phyloP scores from a whole-genome alignment of 2,113 vertebrate species.

The Mus spicilegus region DNA sequence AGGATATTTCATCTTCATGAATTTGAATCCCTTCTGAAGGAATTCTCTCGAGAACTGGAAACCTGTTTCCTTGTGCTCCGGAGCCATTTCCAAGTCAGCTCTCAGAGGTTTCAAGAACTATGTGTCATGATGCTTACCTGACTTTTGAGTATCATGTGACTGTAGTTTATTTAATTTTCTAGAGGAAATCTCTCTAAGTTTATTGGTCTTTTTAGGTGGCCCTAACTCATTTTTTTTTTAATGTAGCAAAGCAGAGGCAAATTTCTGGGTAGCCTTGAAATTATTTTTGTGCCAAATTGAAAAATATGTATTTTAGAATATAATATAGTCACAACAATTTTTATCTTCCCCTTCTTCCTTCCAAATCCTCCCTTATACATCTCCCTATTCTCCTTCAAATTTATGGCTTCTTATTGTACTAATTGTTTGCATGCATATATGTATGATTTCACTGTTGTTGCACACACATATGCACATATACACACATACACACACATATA shows the following conservation, averaged over 20 bases:
- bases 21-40: neutral
- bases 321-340: neutral
- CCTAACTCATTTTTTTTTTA: neutral
- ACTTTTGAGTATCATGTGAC: slow-evolving; percentile 45
- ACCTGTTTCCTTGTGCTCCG: neutral
- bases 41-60: neutral
- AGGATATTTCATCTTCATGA: neutral
- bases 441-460: too few species aligned
- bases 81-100: slow-evolving; percentile 19
- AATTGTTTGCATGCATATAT: neutral
- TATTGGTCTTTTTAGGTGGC: neutral
- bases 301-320: neutral
- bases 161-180: slow-evolving; percentile 39
- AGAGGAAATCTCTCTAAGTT: slow-evolving; percentile 21
- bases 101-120: neutral
- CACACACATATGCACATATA: too few species aligned
- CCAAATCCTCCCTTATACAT: neutral
- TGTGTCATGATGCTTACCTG: neutral
- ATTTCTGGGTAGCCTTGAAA: slow-evolving; percentile 13
- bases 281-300: neutral
- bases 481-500: neutral
- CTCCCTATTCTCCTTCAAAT: neutral
- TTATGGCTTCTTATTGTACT: neutral
- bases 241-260: neutral
- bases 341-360: neutral